Evolutionary conservation across 1,140 invertebrate species (phyloP).

Genomic region (Caenorhabditis remanei): DNA sequence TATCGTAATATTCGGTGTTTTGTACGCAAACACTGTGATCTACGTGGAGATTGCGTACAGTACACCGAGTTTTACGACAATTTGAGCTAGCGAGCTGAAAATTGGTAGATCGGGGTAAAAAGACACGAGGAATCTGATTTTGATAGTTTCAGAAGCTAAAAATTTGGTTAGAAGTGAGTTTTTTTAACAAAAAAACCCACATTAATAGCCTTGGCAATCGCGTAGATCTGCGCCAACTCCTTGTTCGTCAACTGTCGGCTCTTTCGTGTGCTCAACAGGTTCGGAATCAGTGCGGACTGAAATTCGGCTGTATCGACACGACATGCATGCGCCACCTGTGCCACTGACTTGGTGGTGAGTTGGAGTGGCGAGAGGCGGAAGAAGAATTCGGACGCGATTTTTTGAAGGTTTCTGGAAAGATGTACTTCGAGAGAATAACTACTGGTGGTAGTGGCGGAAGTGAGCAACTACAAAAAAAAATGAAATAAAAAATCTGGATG

Average conservation of each 20-base stretch:
- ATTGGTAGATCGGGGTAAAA: too few species aligned
- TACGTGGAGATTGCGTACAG: too few species aligned
- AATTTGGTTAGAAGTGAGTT: too few species aligned
- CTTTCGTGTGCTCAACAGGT: slow-evolving; percentile 17
- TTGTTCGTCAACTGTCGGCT: slow-evolving; percentile 18
- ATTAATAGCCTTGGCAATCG: background rate
- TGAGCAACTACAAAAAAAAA: background rate
- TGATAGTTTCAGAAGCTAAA: too few species aligned
- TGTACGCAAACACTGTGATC: too few species aligned
- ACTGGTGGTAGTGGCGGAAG: background rate
- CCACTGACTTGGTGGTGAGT: background rate
- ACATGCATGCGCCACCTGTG: slow-evolving; percentile 37
- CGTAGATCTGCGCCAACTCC: slow-evolving; percentile 29
- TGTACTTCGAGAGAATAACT: background rate
- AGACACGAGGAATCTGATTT: too few species aligned
- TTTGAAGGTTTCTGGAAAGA: slow-evolving; percentile 42
- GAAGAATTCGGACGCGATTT: slow-evolving; percentile 39
- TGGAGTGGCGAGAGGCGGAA: slow-evolving; percentile 2
- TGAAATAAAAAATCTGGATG: background rate
- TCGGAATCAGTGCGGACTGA: slow-evolving; percentile 46
- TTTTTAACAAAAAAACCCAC: too few species aligned
- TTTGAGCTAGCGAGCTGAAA: too few species aligned
- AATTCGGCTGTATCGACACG: slow-evolving; percentile 40
- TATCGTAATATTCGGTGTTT: too few species aligned
- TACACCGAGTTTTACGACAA: too few species aligned